A percentile compares a stretch with the other conserved stretches of the same genome.
Evolutionary conservation across 1,140 invertebrate genomes (phyloP).

Genomic region (Octopus sinensis): DNA sequence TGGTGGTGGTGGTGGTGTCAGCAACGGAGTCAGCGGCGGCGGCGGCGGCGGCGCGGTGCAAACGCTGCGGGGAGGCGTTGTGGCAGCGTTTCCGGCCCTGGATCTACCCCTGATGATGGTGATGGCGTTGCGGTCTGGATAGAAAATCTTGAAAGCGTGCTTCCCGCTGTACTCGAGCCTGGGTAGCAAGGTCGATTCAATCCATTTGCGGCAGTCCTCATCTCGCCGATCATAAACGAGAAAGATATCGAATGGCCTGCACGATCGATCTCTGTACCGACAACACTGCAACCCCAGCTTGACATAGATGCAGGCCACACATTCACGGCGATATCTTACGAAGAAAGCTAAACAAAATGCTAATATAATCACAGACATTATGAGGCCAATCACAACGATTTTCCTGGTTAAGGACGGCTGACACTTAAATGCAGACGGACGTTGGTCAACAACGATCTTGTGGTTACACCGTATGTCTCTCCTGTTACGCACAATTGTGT

Average conservation of each 20-base stretch:
- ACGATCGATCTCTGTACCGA: neutral
- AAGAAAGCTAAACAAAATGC: neutral
- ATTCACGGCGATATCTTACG: neutral
- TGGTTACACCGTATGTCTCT: neutral
- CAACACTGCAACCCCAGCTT: neutral
- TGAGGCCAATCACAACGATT: neutral
- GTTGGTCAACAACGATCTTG: neutral
- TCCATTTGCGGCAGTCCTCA: neutral
- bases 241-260: neutral
- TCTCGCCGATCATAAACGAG: neutral
- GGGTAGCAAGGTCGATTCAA: neutral
- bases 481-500: neutral
- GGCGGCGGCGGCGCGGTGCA: neutral
- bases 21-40: neutral
- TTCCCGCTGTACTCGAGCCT: neutral
- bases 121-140: conserved; percentile 6
- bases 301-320: neutral
- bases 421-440: neutral
- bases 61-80: neutral
- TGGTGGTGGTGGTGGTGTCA: neutral
- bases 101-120: neutral
- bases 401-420: neutral
- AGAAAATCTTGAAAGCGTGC: neutral
- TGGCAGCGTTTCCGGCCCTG: neutral
- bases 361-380: neutral